Conservation (phyloP, 2,113 vertebrate genomes). For the Hepsetus odoe region DNA sequence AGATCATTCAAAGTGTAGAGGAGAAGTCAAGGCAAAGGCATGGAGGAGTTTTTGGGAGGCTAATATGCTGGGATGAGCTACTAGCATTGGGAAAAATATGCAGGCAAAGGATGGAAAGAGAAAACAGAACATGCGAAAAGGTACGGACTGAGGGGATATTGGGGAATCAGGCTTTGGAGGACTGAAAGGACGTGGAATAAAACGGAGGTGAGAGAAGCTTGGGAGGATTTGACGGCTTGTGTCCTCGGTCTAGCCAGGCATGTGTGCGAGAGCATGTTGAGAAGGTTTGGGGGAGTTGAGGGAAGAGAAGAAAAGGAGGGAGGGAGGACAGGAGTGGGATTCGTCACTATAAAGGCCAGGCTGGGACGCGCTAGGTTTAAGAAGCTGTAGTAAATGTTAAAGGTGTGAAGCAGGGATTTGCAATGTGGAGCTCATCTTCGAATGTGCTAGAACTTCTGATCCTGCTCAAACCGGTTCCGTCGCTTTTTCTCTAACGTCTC, state of each 20-base stretch:
- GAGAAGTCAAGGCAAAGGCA: background rate
- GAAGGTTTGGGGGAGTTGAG: slow-evolving; percentile 27
- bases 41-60: background rate
- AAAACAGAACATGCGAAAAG: background rate
- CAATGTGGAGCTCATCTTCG: background rate
- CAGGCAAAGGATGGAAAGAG: background rate
- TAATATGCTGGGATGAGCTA: background rate
- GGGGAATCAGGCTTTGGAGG: slow-evolving; percentile 63
- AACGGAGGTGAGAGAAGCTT: slow-evolving; percentile 73
- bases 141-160: slow-evolving; percentile 46
- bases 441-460: background rate
- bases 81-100: background rate
- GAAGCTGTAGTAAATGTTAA: slow-evolving; percentile 70
- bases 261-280: slow-evolving; percentile 45
- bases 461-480: background rate
- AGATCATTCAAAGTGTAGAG: background rate
- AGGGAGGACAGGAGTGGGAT: slow-evolving; percentile 68
- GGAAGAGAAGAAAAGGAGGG: slow-evolving; percentile 55
- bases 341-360: slow-evolving; percentile 75
- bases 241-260: slow-evolving; percentile 67
- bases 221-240: slow-evolving; percentile 58
- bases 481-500: background rate
- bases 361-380: slow-evolving; percentile 71
- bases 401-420: slow-evolving; percentile 3
- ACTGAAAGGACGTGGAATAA: slow-evolving; percentile 54